phyloP scores from a whole-genome alignment of 2,797 vertebrate genomes.

The Diplodus puntazzo region DNA sequence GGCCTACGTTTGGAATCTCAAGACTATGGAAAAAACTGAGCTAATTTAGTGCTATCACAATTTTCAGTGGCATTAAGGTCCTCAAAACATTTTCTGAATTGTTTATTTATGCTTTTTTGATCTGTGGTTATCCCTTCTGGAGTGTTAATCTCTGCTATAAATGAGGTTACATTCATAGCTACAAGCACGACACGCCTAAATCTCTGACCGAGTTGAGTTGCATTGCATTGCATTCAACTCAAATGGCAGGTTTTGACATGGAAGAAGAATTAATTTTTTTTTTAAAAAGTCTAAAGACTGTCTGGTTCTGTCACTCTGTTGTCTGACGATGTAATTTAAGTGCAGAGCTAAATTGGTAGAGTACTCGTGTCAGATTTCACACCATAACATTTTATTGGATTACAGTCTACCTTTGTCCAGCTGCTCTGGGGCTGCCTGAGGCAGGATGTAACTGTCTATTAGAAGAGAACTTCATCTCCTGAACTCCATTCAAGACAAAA shows the following conservation, averaged over 20 bases:
- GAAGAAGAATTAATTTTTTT: not conserved
- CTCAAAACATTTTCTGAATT: no score
- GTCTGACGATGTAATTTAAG: not conserved
- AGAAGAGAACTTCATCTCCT: slow-evolving; percentile 40
- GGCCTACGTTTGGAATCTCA: no score
- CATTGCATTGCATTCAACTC: not conserved
- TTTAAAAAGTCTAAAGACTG: not conserved
- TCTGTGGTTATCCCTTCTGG: no score
- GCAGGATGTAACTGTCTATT: slow-evolving; percentile 27
- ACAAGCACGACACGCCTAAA: no score
- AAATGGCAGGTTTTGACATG: not conserved
- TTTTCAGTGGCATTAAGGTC: no score
- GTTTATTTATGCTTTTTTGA: no score
- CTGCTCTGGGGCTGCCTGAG: slow-evolving; percentile 1
- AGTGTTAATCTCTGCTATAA: no score
- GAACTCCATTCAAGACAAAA: slow-evolving; percentile 40
- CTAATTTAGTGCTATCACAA: no score
- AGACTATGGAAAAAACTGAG: no score
- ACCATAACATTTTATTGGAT: slow-evolving; percentile 41
- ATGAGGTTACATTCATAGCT: no score
- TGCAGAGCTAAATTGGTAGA: not conserved
- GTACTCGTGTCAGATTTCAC: slow-evolving; percentile 21
- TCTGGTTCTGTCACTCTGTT: not conserved
- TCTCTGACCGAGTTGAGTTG: not conserved
- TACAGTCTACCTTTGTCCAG: slow-evolving; percentile 16